Evolutionary conservation across 2,797 vertebrate species (phyloP), one percentile per base, ranked within the genome.

Genomic region (Kryptopterus vitreolus): DNA sequence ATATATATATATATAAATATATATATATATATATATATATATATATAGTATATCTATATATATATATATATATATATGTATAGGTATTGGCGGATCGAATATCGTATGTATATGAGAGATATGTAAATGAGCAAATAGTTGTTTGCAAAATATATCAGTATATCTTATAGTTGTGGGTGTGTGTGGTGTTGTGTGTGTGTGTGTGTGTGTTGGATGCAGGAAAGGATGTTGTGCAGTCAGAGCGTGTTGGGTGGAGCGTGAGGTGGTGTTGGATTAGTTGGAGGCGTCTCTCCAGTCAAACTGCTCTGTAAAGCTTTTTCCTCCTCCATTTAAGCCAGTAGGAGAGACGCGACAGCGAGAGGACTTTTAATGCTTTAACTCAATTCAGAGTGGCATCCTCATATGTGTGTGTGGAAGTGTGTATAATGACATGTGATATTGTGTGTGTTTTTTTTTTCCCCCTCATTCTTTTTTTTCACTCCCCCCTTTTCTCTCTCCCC

Each of bases 381-480:
- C 65, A 77, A 66, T 82, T 73, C 48, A 65, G 59, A 24, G 33
- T 72, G 80, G 46, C 48, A n/a, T 63, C 53, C 4, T 3, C 29
- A 50, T 46, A 13, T 29, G n/a, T 24, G 12, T 24, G 3, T 52
- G 24, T 78, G 73, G 76, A 31, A 76, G 4, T 61, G 15, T 0
- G 29, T 24, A 13, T 65, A 20, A 16, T 20, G n/a, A 43, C 26
- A 13, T 18, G 6, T 73, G 38, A 33, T 2, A 3, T 11, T 24
- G 31, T 52, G 0, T 58, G 16, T 20, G 58, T 66, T 4, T 22
- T n/a, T 50, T 33, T 48, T 35, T 43, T 59, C 0, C 73, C 31
- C 38, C 86, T 22, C 87, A 85, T 84, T 77, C 12, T 53, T 20
- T 53, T 20, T 53, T 20, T n/a, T n/a, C n/a, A n/a, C n/a, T n/a